These are phyloP conservation scores for Thomomys bottae DNA, from an alignment of 2,113 vertebrate species.

Conservation along the genomic window DNA sequence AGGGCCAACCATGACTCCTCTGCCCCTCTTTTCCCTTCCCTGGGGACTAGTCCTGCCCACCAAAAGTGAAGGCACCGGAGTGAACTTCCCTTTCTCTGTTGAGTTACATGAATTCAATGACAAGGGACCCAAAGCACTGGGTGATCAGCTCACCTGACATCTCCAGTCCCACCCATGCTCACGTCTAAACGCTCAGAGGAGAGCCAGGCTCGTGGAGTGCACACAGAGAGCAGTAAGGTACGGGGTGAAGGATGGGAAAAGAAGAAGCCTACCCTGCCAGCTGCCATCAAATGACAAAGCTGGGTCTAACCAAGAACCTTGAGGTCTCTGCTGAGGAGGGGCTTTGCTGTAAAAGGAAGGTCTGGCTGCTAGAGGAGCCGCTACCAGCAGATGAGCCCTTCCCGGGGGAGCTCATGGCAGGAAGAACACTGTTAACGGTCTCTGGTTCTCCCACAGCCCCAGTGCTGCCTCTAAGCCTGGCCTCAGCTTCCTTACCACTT, in stretches of 20 bases:
- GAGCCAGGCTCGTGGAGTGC: background rate
- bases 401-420: background rate
- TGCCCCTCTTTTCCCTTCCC: background rate
- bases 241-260: background rate
- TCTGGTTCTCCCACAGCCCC: background rate
- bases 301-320: background rate
- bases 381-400: background rate
- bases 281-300: background rate
- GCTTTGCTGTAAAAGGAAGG: background rate
- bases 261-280: background rate
- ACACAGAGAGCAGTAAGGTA: background rate
- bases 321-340: background rate
- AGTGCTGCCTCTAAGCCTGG: background rate
- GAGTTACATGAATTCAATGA: background rate
- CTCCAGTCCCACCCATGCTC: background rate
- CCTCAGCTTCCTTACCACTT: background rate
- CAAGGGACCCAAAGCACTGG: background rate
- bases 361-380: background rate
- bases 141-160: background rate
- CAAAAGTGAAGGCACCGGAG: background rate
- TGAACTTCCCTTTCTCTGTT: background rate
- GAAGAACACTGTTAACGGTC: background rate
- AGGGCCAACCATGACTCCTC: background rate
- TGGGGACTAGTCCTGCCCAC: accelerated
- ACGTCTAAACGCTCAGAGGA: background rate